Evolutionary conservation across 1,140 invertebrate genomes (phyloP).

Genomic region (Drosophila lacteicornis): DNA sequence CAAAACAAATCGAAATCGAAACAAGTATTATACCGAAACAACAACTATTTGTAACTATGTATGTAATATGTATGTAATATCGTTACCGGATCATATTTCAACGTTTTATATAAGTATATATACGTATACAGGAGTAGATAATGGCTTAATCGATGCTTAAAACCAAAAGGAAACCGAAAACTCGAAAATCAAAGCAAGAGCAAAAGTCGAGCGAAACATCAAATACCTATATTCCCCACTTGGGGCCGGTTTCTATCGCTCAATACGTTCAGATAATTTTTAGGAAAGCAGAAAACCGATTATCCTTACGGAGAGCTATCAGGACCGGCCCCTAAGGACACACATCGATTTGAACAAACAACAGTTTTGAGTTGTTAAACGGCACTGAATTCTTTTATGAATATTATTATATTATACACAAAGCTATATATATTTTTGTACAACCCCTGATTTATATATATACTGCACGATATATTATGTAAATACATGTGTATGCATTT

Average conservation of each 20-base stretch:
- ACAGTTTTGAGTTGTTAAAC: constrained; percentile 55
- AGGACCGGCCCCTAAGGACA: constrained; percentile 3
- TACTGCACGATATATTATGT: constrained; percentile 72
- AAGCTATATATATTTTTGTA: constrained; percentile 72
- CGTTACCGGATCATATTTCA: constrained; percentile 58
- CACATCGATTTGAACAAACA: constrained; percentile 42
- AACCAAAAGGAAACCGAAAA: constrained; percentile 18
- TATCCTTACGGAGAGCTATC: too few relatives aligned
- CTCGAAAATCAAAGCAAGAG: constrained; percentile 25
- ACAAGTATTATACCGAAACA: constrained; percentile 56
- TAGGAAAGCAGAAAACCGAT: too few relatives aligned
- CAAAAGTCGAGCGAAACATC: constrained; percentile 20
- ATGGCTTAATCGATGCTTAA: constrained; percentile 51
- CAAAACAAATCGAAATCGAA: constrained; percentile 18
- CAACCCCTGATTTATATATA: constrained; percentile 51
- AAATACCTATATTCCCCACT: constrained; percentile 17
- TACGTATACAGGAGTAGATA: constrained; percentile 66
- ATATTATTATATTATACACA: constrained; percentile 39
- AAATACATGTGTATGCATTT: constrained; percentile 69
- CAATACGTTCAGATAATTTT: too few relatives aligned
- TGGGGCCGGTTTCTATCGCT: too few relatives aligned
- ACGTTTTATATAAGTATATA: constrained; percentile 67
- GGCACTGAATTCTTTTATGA: constrained; percentile 45
- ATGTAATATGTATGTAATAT: constrained; percentile 61
- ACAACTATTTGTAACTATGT: constrained; percentile 65